phyloP scores from a whole-genome alignment of 2,888 invertebrate genomes.

The Cephus spinipes region DNA sequence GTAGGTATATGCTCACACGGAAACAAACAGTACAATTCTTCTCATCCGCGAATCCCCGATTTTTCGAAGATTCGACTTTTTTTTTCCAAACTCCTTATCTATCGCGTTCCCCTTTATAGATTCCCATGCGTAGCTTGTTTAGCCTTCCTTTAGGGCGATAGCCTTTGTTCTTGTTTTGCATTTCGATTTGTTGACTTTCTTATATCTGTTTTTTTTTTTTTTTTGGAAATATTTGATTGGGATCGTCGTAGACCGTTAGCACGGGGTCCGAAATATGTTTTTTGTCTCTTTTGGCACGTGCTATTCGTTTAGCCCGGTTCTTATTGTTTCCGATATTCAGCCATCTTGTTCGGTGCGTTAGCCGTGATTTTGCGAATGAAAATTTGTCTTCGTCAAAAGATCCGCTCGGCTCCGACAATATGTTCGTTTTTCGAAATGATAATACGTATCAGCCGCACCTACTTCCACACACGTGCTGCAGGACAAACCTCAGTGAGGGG shows the following conservation, averaged over 20 bases:
- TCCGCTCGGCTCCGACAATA: background rate
- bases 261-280: background rate
- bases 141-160: background rate
- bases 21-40: conserved; percentile 40
- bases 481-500: background rate
- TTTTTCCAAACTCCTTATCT: conserved; percentile 30
- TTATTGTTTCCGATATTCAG: background rate
- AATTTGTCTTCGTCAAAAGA: background rate
- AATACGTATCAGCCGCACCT: background rate
- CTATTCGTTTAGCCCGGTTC: background rate
- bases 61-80: background rate
- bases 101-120: conserved; percentile 19
- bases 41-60: conserved; percentile 1
- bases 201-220: conserved; percentile 22
- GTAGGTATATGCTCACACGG: conserved; percentile 32
- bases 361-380: background rate
- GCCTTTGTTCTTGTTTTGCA: background rate
- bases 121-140: background rate
- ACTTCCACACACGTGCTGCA: conserved; percentile 4
- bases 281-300: background rate
- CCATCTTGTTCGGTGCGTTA: background rate
- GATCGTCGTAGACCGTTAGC: background rate
- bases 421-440: background rate
- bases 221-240: conserved; percentile 21
- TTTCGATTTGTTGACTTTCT: background rate